Percentiles rank a stretch among this genome's conserved stretches.
phyloP scores from a whole-genome alignment of 2,888 invertebrate genomes.

The Cantharis flavilabris region DNA sequence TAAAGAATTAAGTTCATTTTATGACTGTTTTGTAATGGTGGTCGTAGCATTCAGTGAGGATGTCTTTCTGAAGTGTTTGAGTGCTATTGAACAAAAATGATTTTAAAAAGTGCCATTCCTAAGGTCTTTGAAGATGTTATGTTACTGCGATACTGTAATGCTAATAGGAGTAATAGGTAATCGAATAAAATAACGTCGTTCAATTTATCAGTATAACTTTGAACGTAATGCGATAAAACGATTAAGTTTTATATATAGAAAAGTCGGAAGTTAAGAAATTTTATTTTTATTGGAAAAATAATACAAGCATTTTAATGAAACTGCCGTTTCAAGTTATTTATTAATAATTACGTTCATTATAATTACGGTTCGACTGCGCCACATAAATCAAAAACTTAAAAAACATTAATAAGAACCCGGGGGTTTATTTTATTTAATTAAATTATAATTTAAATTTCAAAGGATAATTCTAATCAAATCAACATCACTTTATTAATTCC shows the following conservation, averaged over 20 bases:
- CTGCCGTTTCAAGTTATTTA: slow-evolving; percentile 5
- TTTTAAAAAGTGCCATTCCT: slow-evolving; percentile 20
- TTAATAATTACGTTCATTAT: slow-evolving; percentile 5
- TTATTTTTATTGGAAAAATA: slow-evolving; percentile 19
- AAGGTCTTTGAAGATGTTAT: slow-evolving; percentile 15
- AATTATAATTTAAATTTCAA: background rate
- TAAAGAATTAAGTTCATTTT: slow-evolving; percentile 19
- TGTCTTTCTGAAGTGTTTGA: slow-evolving; percentile 6
- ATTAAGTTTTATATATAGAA: slow-evolving; percentile 17
- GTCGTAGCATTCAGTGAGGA: slow-evolving; percentile 2
- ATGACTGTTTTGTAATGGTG: slow-evolving; percentile 11
- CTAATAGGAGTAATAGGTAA: slow-evolving; percentile 14
- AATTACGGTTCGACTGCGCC: background rate
- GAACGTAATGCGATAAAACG: slow-evolving; percentile 18
- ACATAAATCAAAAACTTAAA: background rate
- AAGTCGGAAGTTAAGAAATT: slow-evolving; percentile 19
- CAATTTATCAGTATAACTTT: slow-evolving; percentile 15
- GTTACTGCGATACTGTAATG: slow-evolving; percentile 7
- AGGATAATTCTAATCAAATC: background rate
- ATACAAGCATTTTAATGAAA: slow-evolving; percentile 11
- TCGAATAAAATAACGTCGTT: slow-evolving; percentile 21
- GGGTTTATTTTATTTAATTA: background rate
- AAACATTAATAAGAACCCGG: background rate
- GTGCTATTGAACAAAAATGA: slow-evolving; percentile 15
- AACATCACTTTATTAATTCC: background rate